Percentiles rank a stretch among this genome's conserved stretches.
phyloP scores from a whole-genome alignment of 2,113 vertebrate species.

The Microcebus ravelobensis region DNA sequence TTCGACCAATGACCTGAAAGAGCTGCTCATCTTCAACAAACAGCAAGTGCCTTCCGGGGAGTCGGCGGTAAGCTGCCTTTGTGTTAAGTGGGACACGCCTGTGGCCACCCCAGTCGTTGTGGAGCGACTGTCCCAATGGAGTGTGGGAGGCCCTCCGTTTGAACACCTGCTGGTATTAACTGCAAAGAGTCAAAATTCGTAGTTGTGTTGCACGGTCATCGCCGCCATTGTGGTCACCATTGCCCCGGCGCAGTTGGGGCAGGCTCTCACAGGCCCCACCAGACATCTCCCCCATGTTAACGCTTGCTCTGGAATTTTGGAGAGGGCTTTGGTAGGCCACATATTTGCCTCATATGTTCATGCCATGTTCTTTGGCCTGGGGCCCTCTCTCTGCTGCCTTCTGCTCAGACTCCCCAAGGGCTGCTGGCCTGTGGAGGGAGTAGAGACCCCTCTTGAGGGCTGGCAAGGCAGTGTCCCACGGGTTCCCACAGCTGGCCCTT shows the following conservation, averaged over 20 bases:
- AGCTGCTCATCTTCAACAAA: conserved; percentile 96
- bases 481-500: background rate
- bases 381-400: background rate
- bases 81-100: background rate
- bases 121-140: background rate
- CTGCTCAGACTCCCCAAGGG: background rate
- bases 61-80: conserved; percentile 90
- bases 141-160: background rate
- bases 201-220: background rate
- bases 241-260: background rate
- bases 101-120: background rate
- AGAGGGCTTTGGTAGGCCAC: background rate
- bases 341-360: background rate
- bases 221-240: background rate
- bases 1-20: conserved; percentile 94
- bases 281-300: accelerated
- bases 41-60: conserved; percentile 97
- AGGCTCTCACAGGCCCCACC: background rate
- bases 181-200: background rate
- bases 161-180: background rate
- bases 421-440: background rate
- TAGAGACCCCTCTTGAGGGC: background rate
- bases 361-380: background rate
- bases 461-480: accelerated
- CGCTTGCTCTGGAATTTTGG: background rate